A percentile compares a stretch with the other conserved stretches of the same genome.
Evolutionary conservation across 2,113 vertebrate species (phyloP).

Genomic region (Struthio camelus): DNA sequence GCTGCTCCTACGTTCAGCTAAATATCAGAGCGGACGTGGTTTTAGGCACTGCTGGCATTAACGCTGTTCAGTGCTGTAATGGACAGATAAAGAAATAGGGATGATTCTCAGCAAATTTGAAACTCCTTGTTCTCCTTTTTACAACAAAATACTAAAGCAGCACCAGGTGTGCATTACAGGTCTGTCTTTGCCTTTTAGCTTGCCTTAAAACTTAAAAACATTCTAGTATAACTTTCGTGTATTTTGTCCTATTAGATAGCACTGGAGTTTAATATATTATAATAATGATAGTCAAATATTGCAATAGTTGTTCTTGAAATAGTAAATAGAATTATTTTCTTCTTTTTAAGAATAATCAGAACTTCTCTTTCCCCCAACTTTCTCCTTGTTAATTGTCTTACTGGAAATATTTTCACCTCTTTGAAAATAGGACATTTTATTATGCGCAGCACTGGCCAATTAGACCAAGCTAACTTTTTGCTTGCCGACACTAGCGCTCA

Average conservation of each 20-base stretch:
- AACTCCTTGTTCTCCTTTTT: background rate
- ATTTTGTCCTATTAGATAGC: background rate
- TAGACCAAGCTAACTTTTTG: constrained; percentile 46
- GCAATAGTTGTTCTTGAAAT: background rate
- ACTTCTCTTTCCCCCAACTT: background rate
- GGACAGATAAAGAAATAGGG: background rate
- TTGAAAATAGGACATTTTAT: constrained; percentile 33
- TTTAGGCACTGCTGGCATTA: background rate
- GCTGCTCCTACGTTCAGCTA: background rate
- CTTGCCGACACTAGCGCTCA: background rate
- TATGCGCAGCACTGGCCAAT: constrained; percentile 23
- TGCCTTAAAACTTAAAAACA: background rate
- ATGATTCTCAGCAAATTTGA: background rate
- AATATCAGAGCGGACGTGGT: background rate
- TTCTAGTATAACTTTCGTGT: background rate
- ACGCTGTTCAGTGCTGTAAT: background rate
- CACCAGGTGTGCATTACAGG: background rate
- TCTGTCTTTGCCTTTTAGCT: background rate
- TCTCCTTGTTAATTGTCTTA: background rate
- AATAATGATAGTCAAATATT: background rate
- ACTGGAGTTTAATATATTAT: background rate
- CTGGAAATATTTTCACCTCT: constrained; percentile 43
- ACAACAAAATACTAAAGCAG: background rate
- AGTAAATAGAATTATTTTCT: background rate
- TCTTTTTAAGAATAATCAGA: background rate